A percentile compares a stretch with the other conserved stretches of the same genome.
Evolutionary conservation across 2,113 vertebrate genomes (phyloP).

Genomic region (Alouatta palliata): DNA sequence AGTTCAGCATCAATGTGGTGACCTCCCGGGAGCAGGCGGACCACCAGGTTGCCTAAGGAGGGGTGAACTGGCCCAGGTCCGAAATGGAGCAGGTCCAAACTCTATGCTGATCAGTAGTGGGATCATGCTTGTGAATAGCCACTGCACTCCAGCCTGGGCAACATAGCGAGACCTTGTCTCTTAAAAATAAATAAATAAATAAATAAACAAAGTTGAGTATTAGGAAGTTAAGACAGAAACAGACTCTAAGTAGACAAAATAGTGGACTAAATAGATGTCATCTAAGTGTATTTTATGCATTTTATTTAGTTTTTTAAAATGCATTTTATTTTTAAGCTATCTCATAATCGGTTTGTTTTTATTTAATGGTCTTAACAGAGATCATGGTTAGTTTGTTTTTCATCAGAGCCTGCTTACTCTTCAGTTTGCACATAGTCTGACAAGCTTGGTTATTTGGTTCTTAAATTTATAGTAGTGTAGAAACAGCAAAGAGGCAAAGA

Average conservation of each 20-base stretch:
- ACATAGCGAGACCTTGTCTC: no score
- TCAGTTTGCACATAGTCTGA: background rate
- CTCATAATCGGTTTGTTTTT: background rate
- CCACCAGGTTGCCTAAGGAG: no score
- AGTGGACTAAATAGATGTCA: background rate
- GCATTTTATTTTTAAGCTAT: slow-evolving; percentile 35
- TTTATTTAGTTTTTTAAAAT: background rate
- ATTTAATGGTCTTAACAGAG: background rate
- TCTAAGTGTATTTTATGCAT: background rate
- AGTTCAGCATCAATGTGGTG: no score
- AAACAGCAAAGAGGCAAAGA: background rate
- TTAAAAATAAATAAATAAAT: no score
- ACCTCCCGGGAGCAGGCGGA: no score
- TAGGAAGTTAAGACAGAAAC: slow-evolving; percentile 10
- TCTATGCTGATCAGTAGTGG: no score
- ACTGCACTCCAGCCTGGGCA: no score
- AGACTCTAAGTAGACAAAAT: background rate
- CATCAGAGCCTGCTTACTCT: background rate
- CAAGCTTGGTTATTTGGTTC: background rate
- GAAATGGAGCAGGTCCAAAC: no score
- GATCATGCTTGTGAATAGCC: no score
- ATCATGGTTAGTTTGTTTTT: background rate
- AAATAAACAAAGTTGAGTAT: slow-evolving; percentile 5
- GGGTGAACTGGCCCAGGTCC: no score
- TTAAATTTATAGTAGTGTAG: background rate